Conservation (phyloP, 2,113 vertebrate species). For the Microcebus tavaratra region DNA sequence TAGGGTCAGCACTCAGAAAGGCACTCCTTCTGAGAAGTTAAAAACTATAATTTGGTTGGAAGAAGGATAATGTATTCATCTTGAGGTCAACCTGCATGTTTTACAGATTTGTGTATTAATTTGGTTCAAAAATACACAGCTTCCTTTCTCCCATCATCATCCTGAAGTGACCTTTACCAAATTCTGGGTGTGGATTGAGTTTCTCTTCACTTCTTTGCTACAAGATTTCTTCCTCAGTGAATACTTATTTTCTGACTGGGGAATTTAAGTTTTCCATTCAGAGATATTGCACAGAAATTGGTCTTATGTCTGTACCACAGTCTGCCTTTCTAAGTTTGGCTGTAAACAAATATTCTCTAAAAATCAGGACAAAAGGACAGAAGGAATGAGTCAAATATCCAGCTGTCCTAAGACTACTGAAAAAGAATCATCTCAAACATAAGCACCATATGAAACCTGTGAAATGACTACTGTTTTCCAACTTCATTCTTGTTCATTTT, state of each 20-base stretch:
- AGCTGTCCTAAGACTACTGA: constrained; percentile 10
- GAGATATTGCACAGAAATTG: background rate
- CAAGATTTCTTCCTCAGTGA: background rate
- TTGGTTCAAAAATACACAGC: constrained; percentile 58
- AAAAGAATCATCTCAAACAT: background rate
- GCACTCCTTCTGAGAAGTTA: constrained; percentile 10
- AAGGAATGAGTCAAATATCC: constrained; percentile 44
- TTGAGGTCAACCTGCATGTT: constrained; percentile 20
- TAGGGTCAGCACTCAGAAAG: background rate
- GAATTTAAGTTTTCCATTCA: constrained; percentile 43
- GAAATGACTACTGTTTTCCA: background rate
- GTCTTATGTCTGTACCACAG: background rate
- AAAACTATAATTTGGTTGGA: constrained; percentile 66
- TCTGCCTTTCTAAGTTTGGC: constrained; percentile 37
- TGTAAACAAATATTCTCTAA: constrained; percentile 69
- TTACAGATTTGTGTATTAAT: constrained; percentile 60
- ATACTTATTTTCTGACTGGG: constrained; percentile 52
- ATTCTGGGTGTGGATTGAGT: background rate
- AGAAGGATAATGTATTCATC: constrained; percentile 63
- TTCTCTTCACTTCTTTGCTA: constrained; percentile 50
- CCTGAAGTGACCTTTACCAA: constrained; percentile 59
- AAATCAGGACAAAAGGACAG: constrained; percentile 36
- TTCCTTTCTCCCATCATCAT: constrained; percentile 50
- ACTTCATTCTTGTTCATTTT: background rate
- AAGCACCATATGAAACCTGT: background rate